These are phyloP conservation scores for Acanthurus leucopareius DNA, from an alignment of 2,797 vertebrate genomes.

Conservation along the genomic window DNA sequence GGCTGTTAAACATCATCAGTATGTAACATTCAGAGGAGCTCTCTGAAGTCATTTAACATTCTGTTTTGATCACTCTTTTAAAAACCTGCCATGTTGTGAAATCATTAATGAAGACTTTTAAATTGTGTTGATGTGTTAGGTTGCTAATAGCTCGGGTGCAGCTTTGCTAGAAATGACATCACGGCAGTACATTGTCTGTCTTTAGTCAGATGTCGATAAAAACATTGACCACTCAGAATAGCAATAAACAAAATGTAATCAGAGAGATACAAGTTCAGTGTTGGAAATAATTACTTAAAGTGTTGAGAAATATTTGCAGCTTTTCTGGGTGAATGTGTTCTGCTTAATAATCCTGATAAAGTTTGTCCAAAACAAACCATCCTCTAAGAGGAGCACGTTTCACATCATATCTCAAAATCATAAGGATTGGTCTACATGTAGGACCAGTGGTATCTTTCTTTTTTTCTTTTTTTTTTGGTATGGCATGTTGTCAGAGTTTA, in stretches of 20 bases:
- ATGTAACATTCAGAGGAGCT: slow-evolving; percentile 3
- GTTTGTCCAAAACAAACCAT: background rate
- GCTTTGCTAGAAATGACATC: background rate
- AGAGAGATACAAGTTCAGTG: background rate
- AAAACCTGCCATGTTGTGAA: background rate
- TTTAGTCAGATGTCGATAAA: background rate
- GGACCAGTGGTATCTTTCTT: background rate
- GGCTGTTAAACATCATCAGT: background rate
- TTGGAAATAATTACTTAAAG: too few species aligned
- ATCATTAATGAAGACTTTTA: background rate
- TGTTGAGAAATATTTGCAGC: background rate
- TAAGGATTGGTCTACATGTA: background rate
- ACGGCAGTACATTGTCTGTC: background rate
- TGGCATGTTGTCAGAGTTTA: background rate
- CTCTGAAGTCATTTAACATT: background rate
- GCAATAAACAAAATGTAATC: background rate
- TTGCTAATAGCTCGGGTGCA: background rate
- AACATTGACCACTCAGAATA: background rate
- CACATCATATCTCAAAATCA: background rate
- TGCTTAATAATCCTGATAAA: background rate
- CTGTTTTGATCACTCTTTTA: background rate
- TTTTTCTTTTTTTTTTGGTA: background rate
- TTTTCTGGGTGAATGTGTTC: background rate
- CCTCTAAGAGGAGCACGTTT: background rate
- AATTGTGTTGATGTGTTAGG: background rate